Evolutionary conservation across 2,797 vertebrate genomes (phyloP).

Genomic region (Etheostoma perlongum): DNA sequence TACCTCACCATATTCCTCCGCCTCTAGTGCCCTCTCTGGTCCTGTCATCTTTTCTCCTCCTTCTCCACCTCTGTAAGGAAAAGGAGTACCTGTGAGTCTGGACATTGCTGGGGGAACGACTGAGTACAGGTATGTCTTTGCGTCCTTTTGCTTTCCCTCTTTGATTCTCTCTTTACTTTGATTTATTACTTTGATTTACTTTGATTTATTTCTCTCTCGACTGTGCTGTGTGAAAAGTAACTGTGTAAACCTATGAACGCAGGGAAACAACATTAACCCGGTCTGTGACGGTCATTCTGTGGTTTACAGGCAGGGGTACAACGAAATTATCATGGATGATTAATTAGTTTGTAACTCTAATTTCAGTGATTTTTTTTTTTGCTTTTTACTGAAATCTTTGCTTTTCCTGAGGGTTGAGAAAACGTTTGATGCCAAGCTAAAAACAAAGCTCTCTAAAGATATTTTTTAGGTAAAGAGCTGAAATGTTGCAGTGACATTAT

Average conservation of each 20-base stretch:
- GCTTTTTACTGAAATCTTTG: background rate
- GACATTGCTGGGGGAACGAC: conserved; percentile 32
- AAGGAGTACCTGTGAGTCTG: conserved; percentile 56
- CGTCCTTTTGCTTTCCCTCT: conserved; percentile 2
- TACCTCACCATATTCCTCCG: conserved; percentile 31
- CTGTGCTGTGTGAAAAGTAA: background rate
- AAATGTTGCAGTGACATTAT: background rate
- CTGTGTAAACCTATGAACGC: background rate
- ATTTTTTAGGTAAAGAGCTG: background rate
- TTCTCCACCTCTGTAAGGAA: conserved; percentile 32
- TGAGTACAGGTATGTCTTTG: conserved; percentile 68
- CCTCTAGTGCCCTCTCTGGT: conserved; percentile 36
- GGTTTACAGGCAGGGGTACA: background rate
- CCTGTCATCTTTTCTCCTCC: conserved; percentile 34
- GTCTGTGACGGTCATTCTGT: conserved; percentile 15
- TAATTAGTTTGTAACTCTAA: background rate
- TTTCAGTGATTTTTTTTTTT: conserved; percentile 6
- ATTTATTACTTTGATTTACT: conserved; percentile 3
- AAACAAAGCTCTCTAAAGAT: background rate
- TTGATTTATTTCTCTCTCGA: background rate
- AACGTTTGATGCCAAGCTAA: background rate
- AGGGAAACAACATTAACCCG: conserved; percentile 5
- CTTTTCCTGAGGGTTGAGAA: background rate
- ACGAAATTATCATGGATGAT: background rate
- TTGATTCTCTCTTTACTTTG: no score